Base-by-base conservation (phyloP, 1,140 invertebrate species). In the Drosophila bocqueti region DNA sequence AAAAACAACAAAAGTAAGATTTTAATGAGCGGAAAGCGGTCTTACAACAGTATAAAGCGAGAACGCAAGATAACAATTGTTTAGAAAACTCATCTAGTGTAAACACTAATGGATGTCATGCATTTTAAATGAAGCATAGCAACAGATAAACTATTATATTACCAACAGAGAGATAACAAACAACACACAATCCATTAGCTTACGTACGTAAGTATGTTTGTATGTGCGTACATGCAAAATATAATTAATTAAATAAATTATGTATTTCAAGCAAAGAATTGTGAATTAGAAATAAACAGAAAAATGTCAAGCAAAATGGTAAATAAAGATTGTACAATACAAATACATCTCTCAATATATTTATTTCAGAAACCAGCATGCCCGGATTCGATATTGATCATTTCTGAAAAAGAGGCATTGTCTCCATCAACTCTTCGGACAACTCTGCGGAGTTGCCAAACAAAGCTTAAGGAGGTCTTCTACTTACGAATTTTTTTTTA, bases 221-320 rank as follows among this genome's bases (percentile, higher is more conserved):
- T 81, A 74, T 79, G 77, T 85, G 74, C 66, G 69, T 83, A 69
- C 62, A 68, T 61, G 61, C 55, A 81, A 81, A 78, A 81, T 84
- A 89, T 72, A 71, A 72, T 58, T 79, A 83, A 87, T 89, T 74
- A 87, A 75, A 75, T 83, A 78, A 83, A 87, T 89, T 87, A 87
- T 84, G 85, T 87, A 87, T 87, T 87, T 84, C 77, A 89, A 89
- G 66, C 81, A 87, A 89, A 89, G 84, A 79, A 87, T 89, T 87
- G 84, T 87, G 84, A 87, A 87, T 89, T 87, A 87, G 84, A 89
- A 89, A 84, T 87, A 87, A 87, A 83, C 49, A 69, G 60, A 85
- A 62, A 79, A 82, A 85, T 71, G 76, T 74, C 77, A 89, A 84
- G 83, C 77, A 86, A 89, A 81, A 75, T 72, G 84, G 85, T 81